A percentile compares a stretch with the other conserved stretches of the same genome.
phyloP scores from a whole-genome alignment of 2,888 invertebrate species.

The Pyrrhia umbra region DNA sequence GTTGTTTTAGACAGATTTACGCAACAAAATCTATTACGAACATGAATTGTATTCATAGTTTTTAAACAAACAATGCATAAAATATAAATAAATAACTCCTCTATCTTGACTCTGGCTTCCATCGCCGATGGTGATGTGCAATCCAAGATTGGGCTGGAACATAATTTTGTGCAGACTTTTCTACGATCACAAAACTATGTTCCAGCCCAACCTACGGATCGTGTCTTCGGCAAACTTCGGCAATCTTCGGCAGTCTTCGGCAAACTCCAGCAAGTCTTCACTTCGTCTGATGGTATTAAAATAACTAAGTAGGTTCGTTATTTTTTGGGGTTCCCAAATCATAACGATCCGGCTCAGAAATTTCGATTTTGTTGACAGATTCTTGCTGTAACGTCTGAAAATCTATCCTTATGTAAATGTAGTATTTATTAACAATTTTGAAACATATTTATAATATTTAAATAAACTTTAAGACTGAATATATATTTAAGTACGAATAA shows the following conservation, averaged over 20 bases:
- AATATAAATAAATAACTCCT: background rate
- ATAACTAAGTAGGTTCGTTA: background rate
- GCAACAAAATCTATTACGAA: too few relatives aligned
- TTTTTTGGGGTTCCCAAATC: background rate
- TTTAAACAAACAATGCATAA: too few relatives aligned
- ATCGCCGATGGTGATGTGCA: slow-evolving; percentile 7
- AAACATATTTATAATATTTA: too few relatives aligned
- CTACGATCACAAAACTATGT: slow-evolving; percentile 34
- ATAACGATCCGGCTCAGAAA: background rate
- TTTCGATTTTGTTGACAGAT: background rate
- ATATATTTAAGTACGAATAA: too few relatives aligned
- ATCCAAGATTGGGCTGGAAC: slow-evolving; percentile 38
- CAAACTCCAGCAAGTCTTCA: background rate
- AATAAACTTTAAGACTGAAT: too few relatives aligned
- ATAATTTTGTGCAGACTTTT: slow-evolving; percentile 37
- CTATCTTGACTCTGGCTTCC: background rate
- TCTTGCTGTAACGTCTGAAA: background rate
- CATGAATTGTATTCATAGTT: too few relatives aligned
- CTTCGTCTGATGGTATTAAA: background rate
- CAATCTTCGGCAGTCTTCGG: background rate
- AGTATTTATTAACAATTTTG: too few relatives aligned
- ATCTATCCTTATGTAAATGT: too few relatives aligned
- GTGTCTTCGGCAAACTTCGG: background rate
- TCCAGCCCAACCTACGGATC: slow-evolving; percentile 25
- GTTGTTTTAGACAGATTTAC: too few relatives aligned